Evolutionary conservation across 2,113 vertebrate species (phyloP), one percentile per base, ranked within the genome.

Genomic region (Hippolais icterina): DNA sequence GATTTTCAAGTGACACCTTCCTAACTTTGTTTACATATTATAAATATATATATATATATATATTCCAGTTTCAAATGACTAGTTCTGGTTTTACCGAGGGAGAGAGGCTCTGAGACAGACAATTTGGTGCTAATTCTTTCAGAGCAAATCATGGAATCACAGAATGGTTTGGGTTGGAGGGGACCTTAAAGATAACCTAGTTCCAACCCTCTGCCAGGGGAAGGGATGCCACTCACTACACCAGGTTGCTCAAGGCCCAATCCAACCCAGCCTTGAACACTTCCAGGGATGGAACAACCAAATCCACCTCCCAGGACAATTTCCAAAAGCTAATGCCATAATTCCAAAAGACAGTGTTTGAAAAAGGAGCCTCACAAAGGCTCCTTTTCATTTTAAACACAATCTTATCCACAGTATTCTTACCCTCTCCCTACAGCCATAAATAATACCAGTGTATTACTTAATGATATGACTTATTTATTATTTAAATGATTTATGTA

Each of bases 401-500:
- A 56, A 15, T 35, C 49, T 78, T 68, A 78, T 13, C 56, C 31
- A 78, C 41, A 46, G 20, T 23, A 54, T 77, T 94, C 83, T 71
- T 89, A 71, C n/a, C 12, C 31, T 90, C 46, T 90, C 69, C 60
- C 88, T 78, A 84, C 80, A 96, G 76, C 83, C 92, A 84, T 90
- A 96, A 97, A 94, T 90, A 96, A 96, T 66, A 86, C 17, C 57
- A 59, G 49, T 68, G 81, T 96, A 90, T 95, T 96, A 96, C 90
- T 96, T 96, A 95, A 96, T 91, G 69, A 93, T 94, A 96, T 90
- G 52, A 85, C 84, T 97, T 96, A 96, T 95, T 95, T 97, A 97
- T 96, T 97, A 97, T 94, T 95, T 96, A 88, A 95, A 88, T 94
- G 87, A 94, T 97, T 94, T 94, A 95, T 90, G 95, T 47, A 95